Evolutionary conservation across 1,140 invertebrate genomes (phyloP), one percentile per base, ranked within the genome.

Genomic region (Popillia japonica): DNA sequence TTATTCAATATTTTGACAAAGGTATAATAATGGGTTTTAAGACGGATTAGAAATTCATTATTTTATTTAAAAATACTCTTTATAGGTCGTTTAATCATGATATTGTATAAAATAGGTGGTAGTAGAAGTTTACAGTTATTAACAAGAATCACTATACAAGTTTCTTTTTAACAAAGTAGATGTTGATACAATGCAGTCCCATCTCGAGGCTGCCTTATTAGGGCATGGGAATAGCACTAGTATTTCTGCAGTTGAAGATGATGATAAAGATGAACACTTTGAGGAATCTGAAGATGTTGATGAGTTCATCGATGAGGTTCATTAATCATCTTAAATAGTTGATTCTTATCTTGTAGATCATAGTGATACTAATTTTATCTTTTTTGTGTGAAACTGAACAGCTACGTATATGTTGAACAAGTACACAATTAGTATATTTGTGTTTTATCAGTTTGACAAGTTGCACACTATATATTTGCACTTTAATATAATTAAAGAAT

Each of bases 301-400:
- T 84, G 90, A 90, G 78, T 90, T 88, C 84, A 85, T 86, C 40
- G 90, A 91, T 85, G 89, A 90, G 89, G 90, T 90, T 83, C 80
- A 80, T 86, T 82, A 8, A 42, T 68, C 22, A 68, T 27, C 20
- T 68, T 27, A 27, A 68, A 68, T 27, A 68, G 72, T 79, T 79
- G 78, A 80, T 79, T 73, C 64, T 41, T 72, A 48, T 76, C 72
- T 75, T 34, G 40, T 76, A 59, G 42, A 40, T 79, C 40, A 23
- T 34, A 68, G 61, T 27, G 3, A 20, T 68, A 34, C 61, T 68
- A 55, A 55, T n/a, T 14, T 14, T 14, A 68, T 68, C 8, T 68
- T 27, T 68, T 8, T n/a, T 68, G 61, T 68, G 61, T 68, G 20
- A 23, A 9, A 68, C 20, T 68, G 22, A 68, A 22, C 22, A 68